Percentiles rank a stretch among this genome's conserved stretches.
phyloP scores from a whole-genome alignment of 1,140 invertebrate species.

The Euwallacea similis region DNA sequence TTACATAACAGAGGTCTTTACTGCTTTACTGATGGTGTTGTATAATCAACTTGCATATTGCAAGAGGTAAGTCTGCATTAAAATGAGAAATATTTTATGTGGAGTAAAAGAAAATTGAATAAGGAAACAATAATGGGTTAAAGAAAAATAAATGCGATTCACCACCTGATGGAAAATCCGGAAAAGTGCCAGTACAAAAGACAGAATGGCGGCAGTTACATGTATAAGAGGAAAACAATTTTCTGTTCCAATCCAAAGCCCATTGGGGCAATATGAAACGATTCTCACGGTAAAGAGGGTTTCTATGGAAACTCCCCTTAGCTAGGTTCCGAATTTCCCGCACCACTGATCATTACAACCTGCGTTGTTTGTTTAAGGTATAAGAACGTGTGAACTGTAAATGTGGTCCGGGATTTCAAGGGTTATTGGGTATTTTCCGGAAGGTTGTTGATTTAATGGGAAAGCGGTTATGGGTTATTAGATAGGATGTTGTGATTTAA shows the following conservation, averaged over 20 bases:
- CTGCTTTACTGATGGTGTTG: neutral
- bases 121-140: neutral
- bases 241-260: conserved; percentile 1
- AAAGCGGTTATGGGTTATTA: neutral
- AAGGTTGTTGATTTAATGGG: neutral
- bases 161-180: neutral
- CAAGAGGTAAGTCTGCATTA: neutral
- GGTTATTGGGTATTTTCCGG: neutral
- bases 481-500: neutral
- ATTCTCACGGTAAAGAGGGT: conserved; percentile 17
- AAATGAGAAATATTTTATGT: too few relatives aligned
- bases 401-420: neutral
- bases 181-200: neutral
- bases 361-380: conserved; percentile 17
- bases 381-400: conserved; percentile 1
- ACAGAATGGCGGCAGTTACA: neutral
- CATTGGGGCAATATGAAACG: conserved; percentile 9
- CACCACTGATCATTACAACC: conserved; percentile 5
- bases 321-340: conserved; percentile 11
- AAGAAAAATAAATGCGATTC: neutral
- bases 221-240: conserved; percentile 14
- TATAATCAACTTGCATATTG: neutral
- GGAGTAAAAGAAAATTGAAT: too few relatives aligned
- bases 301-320: conserved; percentile 26
- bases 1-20: neutral